A percentile compares a stretch with the other conserved stretches of the same genome.
Conservation (phyloP, 1,140 invertebrate genomes). For the Drosophila arawakana region DNA sequence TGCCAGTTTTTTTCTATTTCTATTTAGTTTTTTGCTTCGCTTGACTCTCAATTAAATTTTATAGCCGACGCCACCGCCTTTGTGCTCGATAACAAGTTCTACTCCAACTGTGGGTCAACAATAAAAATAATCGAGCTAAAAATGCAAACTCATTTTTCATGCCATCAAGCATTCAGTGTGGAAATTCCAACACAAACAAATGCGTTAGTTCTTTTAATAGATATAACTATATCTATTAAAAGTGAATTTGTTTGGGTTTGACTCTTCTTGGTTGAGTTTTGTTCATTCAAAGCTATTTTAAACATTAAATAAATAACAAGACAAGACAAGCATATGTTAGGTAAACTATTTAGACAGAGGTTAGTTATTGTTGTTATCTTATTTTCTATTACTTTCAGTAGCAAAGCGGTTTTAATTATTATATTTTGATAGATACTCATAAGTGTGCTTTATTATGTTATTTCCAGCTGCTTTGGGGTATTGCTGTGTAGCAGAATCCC, state of each 20-base stretch:
- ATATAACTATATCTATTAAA: neutral
- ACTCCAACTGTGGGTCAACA: conserved; percentile 53
- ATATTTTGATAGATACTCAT: no score
- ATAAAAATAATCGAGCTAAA: conserved; percentile 78
- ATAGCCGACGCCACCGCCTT: conserved; percentile 45
- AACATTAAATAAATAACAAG: no score
- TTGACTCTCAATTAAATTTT: conserved; percentile 74
- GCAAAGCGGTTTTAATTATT: no score
- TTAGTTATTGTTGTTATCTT: no score
- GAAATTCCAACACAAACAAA: no score
- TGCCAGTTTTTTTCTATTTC: conserved; percentile 64
- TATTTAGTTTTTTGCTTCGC: conserved; percentile 36
- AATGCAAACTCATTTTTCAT: conserved; percentile 67
- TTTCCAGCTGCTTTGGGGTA: neutral
- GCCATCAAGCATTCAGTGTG: conserved; percentile 18
- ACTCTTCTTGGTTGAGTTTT: no score
- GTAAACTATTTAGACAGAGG: no score
- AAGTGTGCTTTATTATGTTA: no score
- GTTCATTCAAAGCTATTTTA: no score
- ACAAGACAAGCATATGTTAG: no score
- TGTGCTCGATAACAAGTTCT: conserved; percentile 43
- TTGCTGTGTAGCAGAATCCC: neutral
- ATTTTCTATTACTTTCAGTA: no score
- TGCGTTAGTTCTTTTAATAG: neutral
- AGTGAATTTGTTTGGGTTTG: no score